phyloP scores from a whole-genome alignment of 2,888 invertebrate species.

The Nebria brevicollis region DNA sequence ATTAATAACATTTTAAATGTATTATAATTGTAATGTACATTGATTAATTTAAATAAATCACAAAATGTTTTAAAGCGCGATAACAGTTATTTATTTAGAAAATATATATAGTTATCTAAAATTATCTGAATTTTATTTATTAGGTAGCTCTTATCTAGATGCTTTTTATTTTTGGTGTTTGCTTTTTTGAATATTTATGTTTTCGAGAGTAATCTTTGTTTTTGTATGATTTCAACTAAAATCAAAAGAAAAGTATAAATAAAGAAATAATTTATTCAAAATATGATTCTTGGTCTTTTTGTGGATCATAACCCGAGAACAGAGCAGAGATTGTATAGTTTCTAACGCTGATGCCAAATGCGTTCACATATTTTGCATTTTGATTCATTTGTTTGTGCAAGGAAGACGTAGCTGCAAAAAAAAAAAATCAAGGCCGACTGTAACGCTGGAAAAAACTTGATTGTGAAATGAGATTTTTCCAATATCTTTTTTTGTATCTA shows the following conservation, averaged over 20 bases:
- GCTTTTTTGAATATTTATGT: not conserved
- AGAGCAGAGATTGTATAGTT: not conserved
- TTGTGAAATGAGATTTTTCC: conserved; percentile 11
- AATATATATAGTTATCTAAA: not conserved
- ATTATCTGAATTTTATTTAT: not conserved
- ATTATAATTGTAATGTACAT: not conserved
- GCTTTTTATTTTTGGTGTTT: not conserved
- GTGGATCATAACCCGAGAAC: not conserved
- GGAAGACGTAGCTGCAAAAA: not conserved
- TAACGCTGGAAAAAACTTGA: conserved; percentile 10
- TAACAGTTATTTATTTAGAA: not conserved
- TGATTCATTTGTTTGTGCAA: not conserved
- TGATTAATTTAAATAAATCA: not conserved
- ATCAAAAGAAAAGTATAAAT: not conserved
- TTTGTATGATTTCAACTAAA: not conserved
- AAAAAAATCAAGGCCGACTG: not conserved
- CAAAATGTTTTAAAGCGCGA: not conserved
- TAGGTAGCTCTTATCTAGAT: not conserved
- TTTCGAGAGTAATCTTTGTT: not conserved
- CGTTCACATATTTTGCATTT: conserved; percentile 1
- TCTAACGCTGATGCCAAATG: not conserved
- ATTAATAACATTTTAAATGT: conserved; percentile 1
- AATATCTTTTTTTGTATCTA: not conserved
- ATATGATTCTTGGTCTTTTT: not conserved
- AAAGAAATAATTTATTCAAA: not conserved